phyloP scores from a whole-genome alignment of 2,113 vertebrate species.

The Stegostoma tigrinum region DNA sequence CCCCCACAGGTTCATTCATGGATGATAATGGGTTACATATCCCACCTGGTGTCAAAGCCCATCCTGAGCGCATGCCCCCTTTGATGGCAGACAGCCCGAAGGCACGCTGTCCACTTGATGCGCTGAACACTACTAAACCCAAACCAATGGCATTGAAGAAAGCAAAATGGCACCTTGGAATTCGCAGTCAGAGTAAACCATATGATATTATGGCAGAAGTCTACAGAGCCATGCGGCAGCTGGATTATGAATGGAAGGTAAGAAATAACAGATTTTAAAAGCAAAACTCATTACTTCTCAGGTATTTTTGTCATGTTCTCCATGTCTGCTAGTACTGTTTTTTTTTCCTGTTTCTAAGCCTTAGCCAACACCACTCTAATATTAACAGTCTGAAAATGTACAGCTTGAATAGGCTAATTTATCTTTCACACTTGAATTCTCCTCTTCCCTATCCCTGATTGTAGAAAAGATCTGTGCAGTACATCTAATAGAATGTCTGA shows the following conservation, averaged over 20 bases:
- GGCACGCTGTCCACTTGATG: slow-evolving; percentile 81
- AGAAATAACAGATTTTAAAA: background rate
- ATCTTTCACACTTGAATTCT: background rate
- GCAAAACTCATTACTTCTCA: background rate
- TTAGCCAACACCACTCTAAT: background rate
- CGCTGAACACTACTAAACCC: slow-evolving; percentile 92
- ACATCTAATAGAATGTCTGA: background rate
- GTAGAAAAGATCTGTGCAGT: background rate
- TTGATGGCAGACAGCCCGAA: slow-evolving; percentile 91
- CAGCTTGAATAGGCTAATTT: background rate
- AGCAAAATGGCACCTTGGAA: slow-evolving; percentile 96
- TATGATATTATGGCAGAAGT: slow-evolving; percentile 97
- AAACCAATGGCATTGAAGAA: slow-evolving; percentile 93
- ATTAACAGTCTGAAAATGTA: background rate
- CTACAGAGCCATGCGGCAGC: slow-evolving; percentile 90
- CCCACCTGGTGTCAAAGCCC: slow-evolving; percentile 83
- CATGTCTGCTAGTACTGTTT: no score
- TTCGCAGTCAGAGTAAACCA: slow-evolving; percentile 92
- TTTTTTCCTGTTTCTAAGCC: background rate
- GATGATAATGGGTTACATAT: slow-evolving; percentile 80
- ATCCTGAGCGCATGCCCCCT: slow-evolving; percentile 91
- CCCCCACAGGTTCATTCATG: slow-evolving; percentile 87
- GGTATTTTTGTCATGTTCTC: background rate
- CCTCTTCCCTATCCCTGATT: background rate
- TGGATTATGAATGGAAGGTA: slow-evolving; percentile 97